Conservation (phyloP, 2,888 invertebrate species). For the Spilarctia lutea region DNA sequence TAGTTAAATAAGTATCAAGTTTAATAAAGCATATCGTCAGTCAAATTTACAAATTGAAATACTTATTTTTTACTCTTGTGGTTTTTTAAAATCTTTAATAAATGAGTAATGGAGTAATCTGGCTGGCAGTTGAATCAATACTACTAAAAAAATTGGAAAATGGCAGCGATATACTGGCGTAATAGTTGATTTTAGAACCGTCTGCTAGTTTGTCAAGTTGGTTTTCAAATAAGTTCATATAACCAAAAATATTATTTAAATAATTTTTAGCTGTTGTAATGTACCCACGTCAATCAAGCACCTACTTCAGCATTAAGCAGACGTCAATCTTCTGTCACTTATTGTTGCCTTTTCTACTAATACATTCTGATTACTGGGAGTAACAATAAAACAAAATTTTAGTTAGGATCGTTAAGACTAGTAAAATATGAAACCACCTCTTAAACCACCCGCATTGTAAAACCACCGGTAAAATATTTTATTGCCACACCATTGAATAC, state of each 20-base stretch:
- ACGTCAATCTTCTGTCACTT: background rate
- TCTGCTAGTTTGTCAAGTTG: background rate
- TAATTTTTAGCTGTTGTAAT: background rate
- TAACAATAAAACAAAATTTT: conserved; percentile 23
- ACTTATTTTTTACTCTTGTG: background rate
- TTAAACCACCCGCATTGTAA: conserved; percentile 52
- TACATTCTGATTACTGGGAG: background rate
- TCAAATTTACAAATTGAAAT: background rate
- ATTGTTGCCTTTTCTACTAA: background rate
- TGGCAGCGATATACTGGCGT: background rate
- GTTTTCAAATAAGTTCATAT: background rate
- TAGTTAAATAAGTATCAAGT: conserved; percentile 6
- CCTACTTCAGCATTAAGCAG: background rate
- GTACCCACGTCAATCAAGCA: background rate
- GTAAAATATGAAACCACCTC: conserved; percentile 64
- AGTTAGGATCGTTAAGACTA: conserved; percentile 28
- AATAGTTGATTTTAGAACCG: background rate
- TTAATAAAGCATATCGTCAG: background rate
- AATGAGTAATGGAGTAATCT: background rate
- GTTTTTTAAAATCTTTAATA: background rate
- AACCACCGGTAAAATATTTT: conserved; percentile 73
- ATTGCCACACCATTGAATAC: conserved; percentile 63
- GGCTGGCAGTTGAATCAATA: background rate
- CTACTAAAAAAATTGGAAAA: background rate
- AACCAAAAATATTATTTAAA: background rate